Evolutionary conservation across 2,113 vertebrate species (phyloP).

Genomic region (Mirza zaza): DNA sequence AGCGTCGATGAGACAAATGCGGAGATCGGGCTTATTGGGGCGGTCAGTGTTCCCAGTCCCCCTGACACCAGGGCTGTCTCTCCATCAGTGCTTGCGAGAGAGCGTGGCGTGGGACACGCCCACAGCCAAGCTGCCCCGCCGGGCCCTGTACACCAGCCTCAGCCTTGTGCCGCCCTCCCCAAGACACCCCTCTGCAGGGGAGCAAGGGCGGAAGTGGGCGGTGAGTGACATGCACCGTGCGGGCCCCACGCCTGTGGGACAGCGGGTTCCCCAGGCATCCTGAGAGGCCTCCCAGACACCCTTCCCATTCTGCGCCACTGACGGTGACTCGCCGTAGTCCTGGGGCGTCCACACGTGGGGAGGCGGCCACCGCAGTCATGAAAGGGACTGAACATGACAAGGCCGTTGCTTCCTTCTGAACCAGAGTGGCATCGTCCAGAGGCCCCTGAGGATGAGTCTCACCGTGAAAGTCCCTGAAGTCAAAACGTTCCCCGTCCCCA

Average conservation of each 20-base stretch:
- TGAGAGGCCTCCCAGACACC: background rate
- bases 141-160: background rate
- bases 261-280: background rate
- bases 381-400: background rate
- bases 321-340: background rate
- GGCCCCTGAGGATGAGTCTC: background rate
- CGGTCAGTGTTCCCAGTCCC: background rate
- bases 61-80: background rate
- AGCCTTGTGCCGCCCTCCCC: background rate
- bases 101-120: accelerated
- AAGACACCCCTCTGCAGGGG: background rate
- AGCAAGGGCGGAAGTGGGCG: background rate
- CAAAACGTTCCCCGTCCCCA: background rate
- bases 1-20: background rate
- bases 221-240: accelerated
- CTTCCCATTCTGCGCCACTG: too few relatives aligned
- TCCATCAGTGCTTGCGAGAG: background rate
- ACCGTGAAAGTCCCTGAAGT: background rate
- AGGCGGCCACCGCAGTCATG: accelerated
- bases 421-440: background rate
- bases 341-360: background rate
- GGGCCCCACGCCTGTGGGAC: background rate
- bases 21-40: background rate
- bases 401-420: background rate
- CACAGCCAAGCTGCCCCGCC: background rate